Evolutionary conservation across 2,797 vertebrate species (phyloP), one percentile per base, ranked within the genome.

Genomic region (Aulostomus chinensis): DNA sequence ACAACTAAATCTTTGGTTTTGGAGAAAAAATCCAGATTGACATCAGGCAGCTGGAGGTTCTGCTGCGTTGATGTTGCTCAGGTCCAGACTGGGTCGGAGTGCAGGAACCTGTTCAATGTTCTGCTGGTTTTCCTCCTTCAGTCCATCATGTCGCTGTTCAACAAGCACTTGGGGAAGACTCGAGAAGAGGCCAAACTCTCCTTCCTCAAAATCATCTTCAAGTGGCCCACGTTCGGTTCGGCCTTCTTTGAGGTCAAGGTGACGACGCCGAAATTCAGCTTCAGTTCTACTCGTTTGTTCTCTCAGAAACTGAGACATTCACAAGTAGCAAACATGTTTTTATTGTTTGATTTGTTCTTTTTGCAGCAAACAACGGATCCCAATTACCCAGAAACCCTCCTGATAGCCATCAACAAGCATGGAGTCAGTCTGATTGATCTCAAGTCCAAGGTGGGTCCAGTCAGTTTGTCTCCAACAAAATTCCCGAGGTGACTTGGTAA

Each of bases 231-330:
- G 0, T 99, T 99, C 29, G 97, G 97, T 49, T 99, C 96, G 0
- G 97, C 97, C 6, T 99, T 99, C 76, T 99, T 99, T 28, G 97
- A 99, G 89, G 94, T 99, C 58, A 99, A 99, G 94, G 97, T 99
- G n/a, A n/a, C n/a, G n/a, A n/a, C n/a, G n/a, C n/a, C n/a, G n/a
- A n/a, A n/a, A n/a, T n/a, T n/a, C n/a, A n/a, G n/a, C n/a, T n/a
- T n/a, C n/a, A n/a, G n/a, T n/a, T n/a, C n/a, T n/a, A n/a, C n/a
- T n/a, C n/a, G n/a, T n/a, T n/a, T n/a, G n/a, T n/a, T n/a, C n/a
- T n/a, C n/a, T n/a, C n/a, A n/a, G n/a, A n/a, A n/a, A n/a, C n/a
- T n/a, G n/a, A n/a, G n/a, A n/a, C n/a, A n/a, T n/a, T n/a, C n/a
- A n/a, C n/a, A n/a, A 4, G 8, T 24, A 24, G 22, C 8, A 8